Base-by-base conservation (phyloP, 2,797 vertebrate genomes). In the Protonibea diacanthus region DNA sequence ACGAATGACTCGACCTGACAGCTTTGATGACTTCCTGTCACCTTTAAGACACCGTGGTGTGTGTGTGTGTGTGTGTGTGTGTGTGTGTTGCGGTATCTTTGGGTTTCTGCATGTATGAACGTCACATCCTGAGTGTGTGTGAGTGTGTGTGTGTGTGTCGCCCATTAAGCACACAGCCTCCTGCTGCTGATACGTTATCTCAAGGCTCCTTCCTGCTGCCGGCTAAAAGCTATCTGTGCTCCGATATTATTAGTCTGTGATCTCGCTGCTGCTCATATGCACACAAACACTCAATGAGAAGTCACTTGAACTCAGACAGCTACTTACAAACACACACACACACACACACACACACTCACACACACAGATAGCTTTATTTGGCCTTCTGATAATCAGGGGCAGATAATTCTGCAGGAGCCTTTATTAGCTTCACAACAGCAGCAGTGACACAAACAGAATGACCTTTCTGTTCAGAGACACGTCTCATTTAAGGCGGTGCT, bases 381-480 rank as follows among this genome's bases (percentile, higher is more conserved):
- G 81, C 71, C 66, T 47, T 77, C 79, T 75, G 82, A 88, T 84
- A 81, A 85, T 88, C 77, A 82, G 66, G 14, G 11, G 29, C 74
- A 68, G 80, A 89, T 86, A 57, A 67, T 73, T 76, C 68, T 55
- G 59, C 82, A 25, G 78, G 29, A 81, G 79, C 70, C 63, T 72
- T 85, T 85, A 82, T 85, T 84, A 84, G 76, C 80, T 42, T 33
- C 42, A 18, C 5, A n/a, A n/a, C n/a, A n/a, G n/a, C 78, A 20
- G n/a, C 83, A 40, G 57, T 7, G 38, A 64, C 69, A 83, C 63
- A 64, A 85, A 81, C 71, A 78, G 21, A 17, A 27, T 67, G 69
- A 83, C 76, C 82, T 85, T 81, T 83, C 60, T 27, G 20, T 76
- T 65, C 42, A 59, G 5, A 81, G 48, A 64, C 62, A 70, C 69